These are phyloP conservation scores for Arvicanthis niloticus DNA, from an alignment of 2,113 vertebrate genomes.

Conservation along the genomic window DNA sequence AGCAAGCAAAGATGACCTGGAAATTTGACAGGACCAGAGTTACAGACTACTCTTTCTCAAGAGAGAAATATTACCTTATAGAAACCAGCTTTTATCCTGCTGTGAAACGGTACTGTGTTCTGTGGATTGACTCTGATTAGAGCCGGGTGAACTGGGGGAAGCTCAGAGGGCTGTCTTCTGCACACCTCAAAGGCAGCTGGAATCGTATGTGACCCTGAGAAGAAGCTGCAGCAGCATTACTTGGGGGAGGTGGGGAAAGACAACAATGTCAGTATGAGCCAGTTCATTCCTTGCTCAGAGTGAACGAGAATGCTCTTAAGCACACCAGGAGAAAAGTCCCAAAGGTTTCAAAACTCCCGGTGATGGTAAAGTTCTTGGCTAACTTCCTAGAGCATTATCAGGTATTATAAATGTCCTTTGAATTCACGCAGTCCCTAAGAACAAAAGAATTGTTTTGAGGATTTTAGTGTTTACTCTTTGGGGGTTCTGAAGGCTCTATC, in stretches of 20 bases:
- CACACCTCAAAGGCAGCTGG: conserved; percentile 68
- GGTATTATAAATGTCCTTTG: conserved; percentile 53
- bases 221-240: conserved; percentile 45
- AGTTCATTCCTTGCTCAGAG: not conserved
- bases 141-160: conserved; percentile 57
- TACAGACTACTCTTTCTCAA: conserved; percentile 74
- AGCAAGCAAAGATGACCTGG: conserved; percentile 79
- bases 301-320: conserved; percentile 45
- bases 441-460: conserved; percentile 57
- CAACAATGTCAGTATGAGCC: not conserved
- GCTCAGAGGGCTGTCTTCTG: conserved; percentile 37
- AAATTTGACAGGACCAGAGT: conserved; percentile 78
- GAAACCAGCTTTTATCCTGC: conserved; percentile 81
- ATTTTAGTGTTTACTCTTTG: conserved; percentile 64
- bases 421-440: conserved; percentile 26
- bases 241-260: conserved; percentile 29
- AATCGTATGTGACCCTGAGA: conserved; percentile 73
- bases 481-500: conserved; percentile 42
- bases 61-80: conserved; percentile 78
- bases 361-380: conserved; percentile 61
- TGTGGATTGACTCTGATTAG: conserved; percentile 80
- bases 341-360: conserved; percentile 59
- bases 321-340: conserved; percentile 61
- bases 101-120: conserved; percentile 67
- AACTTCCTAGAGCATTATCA: conserved; percentile 56